phyloP scores from a whole-genome alignment of 2,797 vertebrate genomes.

The Falco biarmicus region DNA sequence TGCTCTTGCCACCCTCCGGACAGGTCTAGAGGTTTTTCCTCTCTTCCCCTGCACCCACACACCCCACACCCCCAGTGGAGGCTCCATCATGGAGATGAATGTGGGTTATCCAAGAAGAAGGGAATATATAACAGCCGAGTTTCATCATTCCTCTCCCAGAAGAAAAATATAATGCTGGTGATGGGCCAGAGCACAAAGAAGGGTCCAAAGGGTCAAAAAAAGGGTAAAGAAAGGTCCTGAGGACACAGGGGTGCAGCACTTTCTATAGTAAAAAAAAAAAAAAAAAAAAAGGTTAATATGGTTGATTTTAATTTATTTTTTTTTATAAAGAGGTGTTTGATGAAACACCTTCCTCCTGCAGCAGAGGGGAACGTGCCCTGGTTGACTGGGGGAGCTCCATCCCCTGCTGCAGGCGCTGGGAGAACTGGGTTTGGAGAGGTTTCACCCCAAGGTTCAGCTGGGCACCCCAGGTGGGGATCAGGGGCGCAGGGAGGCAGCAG shows the following conservation, averaged over 20 bases:
- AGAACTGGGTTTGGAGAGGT: not conserved
- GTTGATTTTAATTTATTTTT: not conserved
- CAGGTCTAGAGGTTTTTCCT: not conserved
- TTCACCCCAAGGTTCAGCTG: not conserved
- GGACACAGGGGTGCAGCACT: not conserved
- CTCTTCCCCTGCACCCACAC: too few relatives aligned
- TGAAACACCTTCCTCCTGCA: not conserved
- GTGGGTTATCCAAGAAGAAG: not conserved
- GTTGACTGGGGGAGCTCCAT: not conserved
- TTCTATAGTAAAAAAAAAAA: not conserved
- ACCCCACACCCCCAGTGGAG: too few relatives aligned
- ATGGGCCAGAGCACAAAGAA: not conserved
- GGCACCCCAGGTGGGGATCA: rapidly evolving
- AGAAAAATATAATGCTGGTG: not conserved
- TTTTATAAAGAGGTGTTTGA: not conserved
- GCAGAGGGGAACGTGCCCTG: rapidly evolving
- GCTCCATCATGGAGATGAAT: not conserved
- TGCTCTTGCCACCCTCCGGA: not conserved
- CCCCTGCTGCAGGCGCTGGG: not conserved
- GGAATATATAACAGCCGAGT: too few relatives aligned
- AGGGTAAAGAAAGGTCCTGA: not conserved
- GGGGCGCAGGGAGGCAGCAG: not conserved
- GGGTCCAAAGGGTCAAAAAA: not conserved
- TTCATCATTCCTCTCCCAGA: not conserved
- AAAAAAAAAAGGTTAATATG: too few relatives aligned